Conservation (phyloP, 2,113 vertebrate species). For the Corapipo altera region DNA sequence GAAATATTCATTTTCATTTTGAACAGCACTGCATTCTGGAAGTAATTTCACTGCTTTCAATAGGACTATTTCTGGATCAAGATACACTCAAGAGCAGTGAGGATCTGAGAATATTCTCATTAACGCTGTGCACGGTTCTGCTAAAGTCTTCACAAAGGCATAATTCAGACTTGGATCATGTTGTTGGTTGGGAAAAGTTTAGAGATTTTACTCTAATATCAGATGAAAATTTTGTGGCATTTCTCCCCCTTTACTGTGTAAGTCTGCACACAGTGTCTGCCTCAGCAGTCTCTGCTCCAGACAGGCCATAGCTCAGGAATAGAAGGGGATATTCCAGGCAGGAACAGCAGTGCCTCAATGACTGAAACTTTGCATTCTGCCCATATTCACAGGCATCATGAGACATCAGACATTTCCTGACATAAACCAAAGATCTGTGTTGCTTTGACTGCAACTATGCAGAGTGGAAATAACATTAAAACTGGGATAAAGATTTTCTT, state of each 20-base stretch:
- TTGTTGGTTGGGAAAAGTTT: not conserved
- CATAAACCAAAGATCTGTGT: not conserved
- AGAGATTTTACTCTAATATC: not conserved
- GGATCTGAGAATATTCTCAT: slow-evolving; percentile 4
- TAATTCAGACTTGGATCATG: not conserved
- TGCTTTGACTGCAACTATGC: not conserved
- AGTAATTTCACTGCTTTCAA: not conserved
- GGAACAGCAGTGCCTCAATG: not conserved
- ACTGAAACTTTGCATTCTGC: not conserved
- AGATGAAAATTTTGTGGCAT: not conserved
- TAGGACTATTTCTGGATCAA: not conserved
- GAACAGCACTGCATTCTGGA: not conserved
- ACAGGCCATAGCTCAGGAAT: not conserved
- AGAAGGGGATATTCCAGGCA: not conserved
- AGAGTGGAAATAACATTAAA: not conserved
- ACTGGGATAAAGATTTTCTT: not conserved
- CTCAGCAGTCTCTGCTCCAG: not conserved
- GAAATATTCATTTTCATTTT: not conserved
- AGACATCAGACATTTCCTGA: not conserved
- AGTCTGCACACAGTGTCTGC: not conserved
- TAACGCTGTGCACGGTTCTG: not conserved
- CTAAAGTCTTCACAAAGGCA: not conserved
- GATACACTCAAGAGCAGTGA: not conserved
- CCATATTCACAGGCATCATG: not conserved
- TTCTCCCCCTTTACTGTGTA: not conserved